Percentiles rank a stretch among this genome's conserved stretches.
Evolutionary conservation across 2,888 invertebrate species (phyloP).

Genomic region (Chironomus tentans): DNA sequence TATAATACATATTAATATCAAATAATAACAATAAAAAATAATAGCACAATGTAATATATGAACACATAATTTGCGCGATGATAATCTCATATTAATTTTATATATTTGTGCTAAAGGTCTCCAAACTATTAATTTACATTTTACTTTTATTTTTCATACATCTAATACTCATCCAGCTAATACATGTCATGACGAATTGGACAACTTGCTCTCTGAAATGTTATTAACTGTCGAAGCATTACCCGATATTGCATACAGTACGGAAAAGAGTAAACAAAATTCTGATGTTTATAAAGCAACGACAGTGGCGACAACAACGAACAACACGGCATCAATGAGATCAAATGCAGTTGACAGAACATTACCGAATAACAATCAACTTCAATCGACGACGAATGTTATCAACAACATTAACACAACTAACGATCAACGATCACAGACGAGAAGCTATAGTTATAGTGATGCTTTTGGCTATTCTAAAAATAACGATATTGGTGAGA

Average conservation of each 20-base stretch:
- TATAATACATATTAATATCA: neutral
- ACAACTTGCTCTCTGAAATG: constrained; percentile 78
- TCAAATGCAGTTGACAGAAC: neutral
- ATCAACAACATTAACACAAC: neutral
- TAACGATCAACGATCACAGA: constrained; percentile 3
- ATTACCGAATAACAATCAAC: neutral
- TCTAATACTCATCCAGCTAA: neutral
- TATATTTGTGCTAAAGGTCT: neutral
- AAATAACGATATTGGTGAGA: constrained; percentile 32
- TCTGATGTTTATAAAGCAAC: neutral
- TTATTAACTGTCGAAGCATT: constrained; percentile 79
- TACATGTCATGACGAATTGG: constrained; percentile 59
- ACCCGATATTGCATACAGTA: constrained; percentile 45
- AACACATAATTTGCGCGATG: neutral
- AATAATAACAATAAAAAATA: neutral
- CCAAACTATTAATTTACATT: neutral
- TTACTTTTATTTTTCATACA: neutral
- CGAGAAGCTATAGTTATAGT: neutral
- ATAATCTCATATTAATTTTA: neutral
- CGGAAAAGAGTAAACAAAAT: constrained; percentile 30
- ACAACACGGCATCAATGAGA: neutral
- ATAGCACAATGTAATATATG: neutral
- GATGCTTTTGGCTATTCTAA: constrained; percentile 5
- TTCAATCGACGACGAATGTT: neutral
- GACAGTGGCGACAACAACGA: neutral